A percentile compares a stretch with the other conserved stretches of the same genome.
Conservation (phyloP, 2,888 invertebrate species). For the Ellobium chinense region DNA sequence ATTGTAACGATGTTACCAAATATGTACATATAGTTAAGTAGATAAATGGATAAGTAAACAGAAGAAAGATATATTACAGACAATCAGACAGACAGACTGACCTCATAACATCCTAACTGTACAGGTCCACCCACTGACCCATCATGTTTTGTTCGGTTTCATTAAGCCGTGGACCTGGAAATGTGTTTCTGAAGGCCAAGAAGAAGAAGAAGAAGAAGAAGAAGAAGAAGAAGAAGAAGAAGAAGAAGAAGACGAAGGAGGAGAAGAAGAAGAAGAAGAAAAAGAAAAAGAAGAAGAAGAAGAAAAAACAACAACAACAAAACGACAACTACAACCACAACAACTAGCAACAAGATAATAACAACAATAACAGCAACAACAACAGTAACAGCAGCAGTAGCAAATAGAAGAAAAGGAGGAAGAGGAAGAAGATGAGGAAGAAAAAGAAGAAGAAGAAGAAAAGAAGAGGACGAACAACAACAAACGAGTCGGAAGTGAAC, state of each 20-base stretch:
- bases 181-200: not conserved
- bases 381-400: conserved; percentile 3
- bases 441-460: not conserved
- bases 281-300: not conserved
- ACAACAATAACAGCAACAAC: conserved; percentile 5
- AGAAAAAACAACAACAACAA: not conserved
- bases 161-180: not conserved
- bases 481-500: no score
- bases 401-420: not conserved
- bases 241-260: not conserved
- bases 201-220: not conserved
- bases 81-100: no score
- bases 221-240: not conserved
- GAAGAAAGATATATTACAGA: no score
- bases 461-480: not conserved
- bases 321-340: not conserved
- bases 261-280: not conserved
- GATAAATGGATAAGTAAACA: no score
- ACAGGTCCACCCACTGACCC: no score
- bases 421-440: not conserved
- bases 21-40: no score
- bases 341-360: conserved; percentile 7
- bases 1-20: no score
- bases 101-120: no score
- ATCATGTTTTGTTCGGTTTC: no score